Evolutionary conservation across 2,113 vertebrate genomes (phyloP).

Genomic region (Empidonax traillii): DNA sequence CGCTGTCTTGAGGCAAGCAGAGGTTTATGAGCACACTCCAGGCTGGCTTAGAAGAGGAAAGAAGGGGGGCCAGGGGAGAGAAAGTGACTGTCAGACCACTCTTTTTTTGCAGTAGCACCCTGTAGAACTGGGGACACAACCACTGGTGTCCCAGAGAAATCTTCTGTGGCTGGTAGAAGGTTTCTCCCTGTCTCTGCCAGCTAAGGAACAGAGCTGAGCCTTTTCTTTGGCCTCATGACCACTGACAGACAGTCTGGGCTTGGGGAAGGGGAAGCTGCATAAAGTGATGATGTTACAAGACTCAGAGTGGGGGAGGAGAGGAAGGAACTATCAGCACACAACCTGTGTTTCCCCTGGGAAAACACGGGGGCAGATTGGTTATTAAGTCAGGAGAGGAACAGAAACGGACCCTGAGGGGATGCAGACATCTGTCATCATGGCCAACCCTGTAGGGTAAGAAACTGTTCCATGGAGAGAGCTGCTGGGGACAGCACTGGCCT

Average conservation of each 20-base stretch:
- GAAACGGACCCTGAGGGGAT: background rate
- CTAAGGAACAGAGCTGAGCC: background rate
- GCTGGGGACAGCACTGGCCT: background rate
- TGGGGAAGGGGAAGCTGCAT: background rate
- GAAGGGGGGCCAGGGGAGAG: background rate
- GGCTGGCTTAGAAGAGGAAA: background rate
- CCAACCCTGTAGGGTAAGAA: background rate
- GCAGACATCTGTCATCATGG: slow-evolving; percentile 5
- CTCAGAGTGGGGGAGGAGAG: background rate
- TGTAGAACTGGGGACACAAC: rapidly evolving
- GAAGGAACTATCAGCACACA: background rate
- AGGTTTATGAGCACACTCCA: background rate
- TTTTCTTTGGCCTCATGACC: background rate
- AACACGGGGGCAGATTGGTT: background rate
- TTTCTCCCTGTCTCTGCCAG: background rate
- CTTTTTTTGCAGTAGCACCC: background rate
- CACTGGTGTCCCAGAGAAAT: background rate
- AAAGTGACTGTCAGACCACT: background rate
- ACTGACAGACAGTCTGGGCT: background rate
- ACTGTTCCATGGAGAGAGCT: background rate
- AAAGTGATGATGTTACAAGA: background rate
- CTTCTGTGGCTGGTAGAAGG: background rate
- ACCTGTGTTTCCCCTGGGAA: background rate
- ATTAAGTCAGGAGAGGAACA: slow-evolving; percentile 12
- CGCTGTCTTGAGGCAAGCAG: background rate